Base-by-base conservation (phyloP, 2,888 invertebrate genomes). In the Nephrotoma appendiculata region DNA sequence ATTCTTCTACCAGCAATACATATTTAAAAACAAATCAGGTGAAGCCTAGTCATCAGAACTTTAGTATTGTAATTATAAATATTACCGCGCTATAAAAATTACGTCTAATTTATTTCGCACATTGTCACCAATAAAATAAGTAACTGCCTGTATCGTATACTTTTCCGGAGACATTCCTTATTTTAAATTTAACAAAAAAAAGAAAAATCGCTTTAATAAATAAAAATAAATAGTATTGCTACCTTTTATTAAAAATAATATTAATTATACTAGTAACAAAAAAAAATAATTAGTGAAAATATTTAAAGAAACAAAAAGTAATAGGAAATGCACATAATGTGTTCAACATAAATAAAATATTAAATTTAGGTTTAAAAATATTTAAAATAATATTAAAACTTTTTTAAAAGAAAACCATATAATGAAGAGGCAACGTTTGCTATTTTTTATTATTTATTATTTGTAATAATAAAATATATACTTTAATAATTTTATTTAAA, bases 301-400 rank as follows among this genome's bases (percentile, higher is more conserved):
- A 84, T 42, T 84, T 42, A 42, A 84, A 84, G 15, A 84, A 42
- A 7, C 7, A 84, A 84, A 84, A 44, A 44, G 44, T 44, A 19
- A 44, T 85, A 85, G 85, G 19, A 42, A 85, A 44, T 85, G 85
- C 85, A 85, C 85, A 85, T 85, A 85, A 85, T 85, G 85, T 85
- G 85, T 85, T 85, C 85, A 85, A 85, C 19, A 19, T 19, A 85
- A 85, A 85, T 44, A 85, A 85, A 45, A 45, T 44, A 85, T 19
- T 45, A 31, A 85, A 84, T 84, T 84, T 84, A 84, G 84, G 84
- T 84, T 84, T 84, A 44, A 85, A 85, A 85, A 44, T 44, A 85
- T 44, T 85, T 44, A 85, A 44, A 44, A 85, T 44, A 85, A 85
- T 85, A 44, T 31, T 31, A 85, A 85, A 85, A 44, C 42, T 84